phyloP scores from a whole-genome alignment of 2,888 invertebrate species.

The Lacanobia oleracea region DNA sequence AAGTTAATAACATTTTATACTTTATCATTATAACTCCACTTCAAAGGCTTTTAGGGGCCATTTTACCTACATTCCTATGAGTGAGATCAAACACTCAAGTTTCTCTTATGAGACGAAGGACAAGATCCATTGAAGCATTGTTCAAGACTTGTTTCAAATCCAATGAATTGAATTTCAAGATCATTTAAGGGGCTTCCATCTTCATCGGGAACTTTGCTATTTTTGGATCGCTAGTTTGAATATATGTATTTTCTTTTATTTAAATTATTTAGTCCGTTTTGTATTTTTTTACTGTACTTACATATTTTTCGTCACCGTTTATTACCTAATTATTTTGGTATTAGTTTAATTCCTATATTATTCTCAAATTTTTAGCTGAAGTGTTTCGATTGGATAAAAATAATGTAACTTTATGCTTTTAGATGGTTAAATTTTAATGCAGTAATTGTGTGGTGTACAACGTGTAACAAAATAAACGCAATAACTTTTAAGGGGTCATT shows the following conservation, averaged over 20 bases:
- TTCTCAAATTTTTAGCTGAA: no score
- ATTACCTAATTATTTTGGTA: no score
- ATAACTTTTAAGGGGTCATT: no score
- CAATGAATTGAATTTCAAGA: conserved; percentile 51
- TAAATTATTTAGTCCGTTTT: no score
- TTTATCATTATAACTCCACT: neutral
- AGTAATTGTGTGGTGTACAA: neutral
- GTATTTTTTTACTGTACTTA: no score
- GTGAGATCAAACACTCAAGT: conserved; percentile 49
- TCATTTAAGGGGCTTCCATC: neutral
- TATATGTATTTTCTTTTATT: no score
- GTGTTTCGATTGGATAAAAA: neutral
- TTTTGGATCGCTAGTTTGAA: neutral
- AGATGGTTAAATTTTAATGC: no score
- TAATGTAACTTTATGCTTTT: no score
- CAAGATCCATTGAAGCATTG: conserved; percentile 29
- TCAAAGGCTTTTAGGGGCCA: conserved; percentile 37
- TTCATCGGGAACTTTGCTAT: neutral
- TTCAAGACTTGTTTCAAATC: conserved; percentile 51
- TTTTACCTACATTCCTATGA: conserved; percentile 25
- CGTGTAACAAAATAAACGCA: no score
- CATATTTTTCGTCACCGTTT: no score
- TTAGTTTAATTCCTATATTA: no score
- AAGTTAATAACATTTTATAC: neutral
- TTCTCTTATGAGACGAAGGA: conserved; percentile 38